Conservation (phyloP, 1,140 invertebrate species). For the silkworm (Bombyx mori) region ASM3026992v2 NC_085107.1:17390501-17391000, state of each 20-base stretch:
- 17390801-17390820: too few species aligned
- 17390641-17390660: slow-evolving; percentile 83
- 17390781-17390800: slow-evolving; percentile 1
- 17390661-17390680: slow-evolving; percentile 82
- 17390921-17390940: too few species aligned
- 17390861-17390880: too few species aligned
- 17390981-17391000: too few species aligned
- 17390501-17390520: too few species aligned
- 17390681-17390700: slow-evolving; percentile 81
- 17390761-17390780: neutral
- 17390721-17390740: slow-evolving; percentile 82
- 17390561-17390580: slow-evolving; percentile 86
- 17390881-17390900: too few species aligned
- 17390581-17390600: slow-evolving; percentile 85
- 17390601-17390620: slow-evolving; percentile 81
- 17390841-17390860: too few species aligned
- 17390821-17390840: too few species aligned
- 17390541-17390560: slow-evolving; percentile 28
- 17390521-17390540: slow-evolving; percentile 2
- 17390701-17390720: slow-evolving; percentile 82
- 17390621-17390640: slow-evolving; percentile 88
- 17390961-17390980: too few species aligned
- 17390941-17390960: too few species aligned
- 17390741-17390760: slow-evolving; percentile 84
- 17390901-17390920: too few species aligned